These are phyloP conservation scores for Pelosia muscerda DNA, from an alignment of 2,888 invertebrate species.

Conservation along the genomic window DNA sequence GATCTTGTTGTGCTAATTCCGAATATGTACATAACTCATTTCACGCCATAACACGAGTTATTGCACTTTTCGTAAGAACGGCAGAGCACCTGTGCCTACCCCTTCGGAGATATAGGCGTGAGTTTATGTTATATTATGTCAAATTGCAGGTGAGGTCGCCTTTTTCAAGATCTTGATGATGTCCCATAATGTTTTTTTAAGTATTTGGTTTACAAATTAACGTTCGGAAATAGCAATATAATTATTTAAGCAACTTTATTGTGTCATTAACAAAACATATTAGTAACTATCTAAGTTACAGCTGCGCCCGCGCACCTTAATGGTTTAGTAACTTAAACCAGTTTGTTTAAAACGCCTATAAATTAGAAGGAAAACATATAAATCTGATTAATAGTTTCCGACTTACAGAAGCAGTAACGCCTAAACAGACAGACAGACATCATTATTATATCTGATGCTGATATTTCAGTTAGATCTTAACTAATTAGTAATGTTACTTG, in stretches of 20 bases:
- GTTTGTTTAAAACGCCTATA: background rate
- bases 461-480: conserved; percentile 14
- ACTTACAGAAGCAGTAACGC: conserved; percentile 7
- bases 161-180: no score
- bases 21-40: no score
- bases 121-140: no score
- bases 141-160: no score
- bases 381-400: conserved; percentile 6
- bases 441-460: conserved; percentile 9
- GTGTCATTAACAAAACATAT: conserved; percentile 3
- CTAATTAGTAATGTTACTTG: background rate
- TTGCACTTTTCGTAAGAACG: no score
- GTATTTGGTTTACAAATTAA: background rate
- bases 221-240: background rate
- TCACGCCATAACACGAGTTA: no score
- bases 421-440: background rate
- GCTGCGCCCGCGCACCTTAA: conserved; percentile 8
- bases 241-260: background rate
- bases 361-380: conserved; percentile 8
- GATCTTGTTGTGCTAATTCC: no score
- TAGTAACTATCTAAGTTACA: conserved; percentile 4
- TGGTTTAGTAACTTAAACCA: conserved; percentile 7
- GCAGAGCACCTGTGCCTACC: no score
- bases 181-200: no score
- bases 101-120: no score